phyloP scores from a whole-genome alignment of 2,888 invertebrate genomes.

The Netelia fuscicornis region DNA sequence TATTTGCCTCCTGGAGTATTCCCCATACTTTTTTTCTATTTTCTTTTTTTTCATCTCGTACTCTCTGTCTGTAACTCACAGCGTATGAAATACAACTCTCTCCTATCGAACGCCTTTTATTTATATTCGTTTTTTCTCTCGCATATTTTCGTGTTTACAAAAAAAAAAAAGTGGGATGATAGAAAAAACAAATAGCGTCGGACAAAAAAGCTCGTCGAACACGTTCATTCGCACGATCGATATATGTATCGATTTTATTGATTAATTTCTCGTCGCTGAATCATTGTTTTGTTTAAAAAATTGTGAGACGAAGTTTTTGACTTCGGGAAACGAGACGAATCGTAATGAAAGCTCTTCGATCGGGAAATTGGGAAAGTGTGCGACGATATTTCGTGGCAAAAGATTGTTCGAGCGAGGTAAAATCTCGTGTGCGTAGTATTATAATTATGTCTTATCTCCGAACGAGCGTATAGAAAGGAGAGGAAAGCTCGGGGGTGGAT shows the following conservation, averaged over 20 bases:
- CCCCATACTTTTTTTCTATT: slow-evolving; percentile 52
- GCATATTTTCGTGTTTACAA: slow-evolving; percentile 12
- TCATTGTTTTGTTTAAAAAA: no score
- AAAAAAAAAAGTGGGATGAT: neutral
- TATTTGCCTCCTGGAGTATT: slow-evolving; percentile 42
- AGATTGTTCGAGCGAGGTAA: neutral
- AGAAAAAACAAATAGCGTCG: neutral
- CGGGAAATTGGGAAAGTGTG: neutral
- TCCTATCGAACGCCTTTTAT: slow-evolving; percentile 26
- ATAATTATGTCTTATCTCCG: slow-evolving; percentile 35
- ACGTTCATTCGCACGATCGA: neutral
- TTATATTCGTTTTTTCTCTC: neutral
- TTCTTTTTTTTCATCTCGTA: slow-evolving; percentile 54
- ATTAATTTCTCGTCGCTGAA: no score
- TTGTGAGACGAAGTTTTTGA: no score
- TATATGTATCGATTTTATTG: no score
- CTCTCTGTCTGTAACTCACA: slow-evolving; percentile 22
- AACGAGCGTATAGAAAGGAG: neutral
- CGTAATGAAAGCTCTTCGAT: neutral
- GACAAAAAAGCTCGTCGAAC: neutral
- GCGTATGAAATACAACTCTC: slow-evolving; percentile 33
- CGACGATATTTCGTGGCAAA: neutral
- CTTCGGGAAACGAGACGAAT: no score
- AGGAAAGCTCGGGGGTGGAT: neutral
- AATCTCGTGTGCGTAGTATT: slow-evolving; percentile 10